Evolutionary conservation across 2,113 vertebrate genomes (phyloP).

Genomic region (Empidonax traillii): DNA sequence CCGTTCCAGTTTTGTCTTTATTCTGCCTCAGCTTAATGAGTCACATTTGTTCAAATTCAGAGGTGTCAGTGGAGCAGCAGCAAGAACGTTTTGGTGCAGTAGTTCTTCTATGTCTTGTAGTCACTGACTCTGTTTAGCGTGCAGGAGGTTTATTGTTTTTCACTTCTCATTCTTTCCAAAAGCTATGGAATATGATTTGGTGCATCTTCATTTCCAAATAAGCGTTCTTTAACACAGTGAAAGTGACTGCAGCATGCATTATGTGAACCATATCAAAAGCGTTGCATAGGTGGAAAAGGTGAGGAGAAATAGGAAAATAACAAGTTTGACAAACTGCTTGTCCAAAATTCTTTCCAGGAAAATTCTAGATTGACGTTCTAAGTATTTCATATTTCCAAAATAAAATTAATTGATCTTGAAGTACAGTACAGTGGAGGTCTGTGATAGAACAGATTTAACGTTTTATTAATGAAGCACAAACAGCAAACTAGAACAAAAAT

Average conservation of each 20-base stretch:
- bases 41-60: slow-evolving; percentile 39
- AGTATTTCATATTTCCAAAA: background rate
- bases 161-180: slow-evolving; percentile 7
- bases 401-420: background rate
- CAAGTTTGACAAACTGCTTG: background rate
- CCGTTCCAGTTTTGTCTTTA: slow-evolving; percentile 22
- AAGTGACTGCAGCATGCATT: background rate
- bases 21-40: slow-evolving; percentile 25
- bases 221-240: background rate
- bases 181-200: background rate
- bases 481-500: background rate
- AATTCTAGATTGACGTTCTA: background rate
- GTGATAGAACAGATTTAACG: background rate
- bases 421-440: background rate
- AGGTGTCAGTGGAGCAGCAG: background rate
- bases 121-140: slow-evolving; percentile 14
- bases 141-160: background rate
- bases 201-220: slow-evolving; percentile 8
- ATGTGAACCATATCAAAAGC: background rate
- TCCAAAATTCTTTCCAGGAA: background rate
- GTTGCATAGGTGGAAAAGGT: background rate
- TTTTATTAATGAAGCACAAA: background rate
- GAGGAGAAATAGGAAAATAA: background rate
- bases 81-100: background rate
- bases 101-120: background rate